Percentiles rank a stretch among this genome's conserved stretches.
Evolutionary conservation across 2,797 vertebrate genomes (phyloP).

Genomic region (Xiphophorus birchmanni): DNA sequence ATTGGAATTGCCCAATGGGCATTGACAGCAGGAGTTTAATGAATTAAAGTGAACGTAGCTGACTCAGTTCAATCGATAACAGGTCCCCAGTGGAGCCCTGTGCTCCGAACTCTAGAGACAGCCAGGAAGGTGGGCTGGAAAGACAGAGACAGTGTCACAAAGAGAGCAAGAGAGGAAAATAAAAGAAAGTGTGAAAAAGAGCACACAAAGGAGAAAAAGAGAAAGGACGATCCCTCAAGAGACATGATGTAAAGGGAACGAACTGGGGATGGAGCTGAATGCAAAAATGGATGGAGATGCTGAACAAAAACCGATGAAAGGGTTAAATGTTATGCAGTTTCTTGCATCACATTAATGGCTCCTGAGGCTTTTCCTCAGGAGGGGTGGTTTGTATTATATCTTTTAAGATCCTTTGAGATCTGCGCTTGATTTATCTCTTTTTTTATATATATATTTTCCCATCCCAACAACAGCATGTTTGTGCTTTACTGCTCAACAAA

Average conservation of each 20-base stretch:
- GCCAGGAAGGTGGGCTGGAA: slow-evolving; percentile 37
- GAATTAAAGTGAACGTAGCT: slow-evolving; percentile 85
- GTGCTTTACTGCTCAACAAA: slow-evolving; percentile 57
- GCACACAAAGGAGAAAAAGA: slow-evolving; percentile 46
- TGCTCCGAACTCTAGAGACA: slow-evolving; percentile 48
- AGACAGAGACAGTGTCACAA: slow-evolving; percentile 49
- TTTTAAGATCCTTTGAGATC: slow-evolving; percentile 33
- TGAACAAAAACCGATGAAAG: slow-evolving; percentile 64
- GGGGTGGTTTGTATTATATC: slow-evolving; percentile 29
- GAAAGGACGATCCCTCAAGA: slow-evolving; percentile 45
- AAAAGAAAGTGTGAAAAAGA: slow-evolving; percentile 38
- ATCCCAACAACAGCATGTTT: slow-evolving; percentile 48
- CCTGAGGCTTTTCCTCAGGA: slow-evolving; percentile 48
- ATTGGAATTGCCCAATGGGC: slow-evolving; percentile 81
- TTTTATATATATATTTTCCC: neutral
- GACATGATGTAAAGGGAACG: slow-evolving; percentile 49
- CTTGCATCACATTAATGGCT: slow-evolving; percentile 61
- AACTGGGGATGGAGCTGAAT: slow-evolving; percentile 51
- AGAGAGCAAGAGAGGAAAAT: slow-evolving; percentile 43
- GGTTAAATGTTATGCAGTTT: slow-evolving; percentile 71
- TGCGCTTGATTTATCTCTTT: slow-evolving; percentile 8
- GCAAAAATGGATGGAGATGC: slow-evolving; percentile 40
- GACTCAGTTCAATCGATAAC: slow-evolving; percentile 83
- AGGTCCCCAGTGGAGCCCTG: slow-evolving; percentile 68
- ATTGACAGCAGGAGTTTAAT: slow-evolving; percentile 80